A percentile compares a stretch with the other conserved stretches of the same genome.
Evolutionary conservation across 2,113 vertebrate genomes (phyloP).

Genomic region (Otus sunia): DNA sequence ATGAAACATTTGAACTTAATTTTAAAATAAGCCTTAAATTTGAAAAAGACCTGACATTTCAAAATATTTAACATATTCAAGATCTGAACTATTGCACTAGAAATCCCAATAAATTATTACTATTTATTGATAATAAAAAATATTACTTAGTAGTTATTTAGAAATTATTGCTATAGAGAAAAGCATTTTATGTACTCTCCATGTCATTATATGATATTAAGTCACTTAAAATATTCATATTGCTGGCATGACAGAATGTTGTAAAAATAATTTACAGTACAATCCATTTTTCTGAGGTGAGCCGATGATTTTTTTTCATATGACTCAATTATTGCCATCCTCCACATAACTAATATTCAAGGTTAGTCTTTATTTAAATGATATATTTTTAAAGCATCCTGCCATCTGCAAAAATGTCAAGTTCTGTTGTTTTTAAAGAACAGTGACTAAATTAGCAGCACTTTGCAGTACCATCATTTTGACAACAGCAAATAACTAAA

Average conservation of each 20-base stretch:
- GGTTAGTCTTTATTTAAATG: constrained; percentile 52
- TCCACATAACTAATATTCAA: constrained; percentile 51
- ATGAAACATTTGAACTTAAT: not conserved
- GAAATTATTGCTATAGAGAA: not conserved
- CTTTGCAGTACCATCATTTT: constrained; percentile 1
- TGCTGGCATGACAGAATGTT: not conserved
- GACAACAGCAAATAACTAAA: constrained; percentile 24
- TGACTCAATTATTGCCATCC: constrained; percentile 49
- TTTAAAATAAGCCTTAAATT: not conserved
- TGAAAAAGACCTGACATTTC: not conserved
- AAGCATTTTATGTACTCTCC: constrained; percentile 1
- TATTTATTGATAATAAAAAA: not conserved
- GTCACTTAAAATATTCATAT: not conserved
- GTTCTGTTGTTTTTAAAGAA: constrained; percentile 65
- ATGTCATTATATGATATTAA: not conserved
- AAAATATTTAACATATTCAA: constrained; percentile 10
- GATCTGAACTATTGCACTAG: not conserved
- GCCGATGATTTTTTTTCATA: not conserved
- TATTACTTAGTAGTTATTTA: not conserved
- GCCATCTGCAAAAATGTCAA: constrained; percentile 68
- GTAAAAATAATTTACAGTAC: constrained; percentile 35
- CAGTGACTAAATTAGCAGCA: constrained; percentile 53
- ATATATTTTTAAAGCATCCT: constrained; percentile 47
- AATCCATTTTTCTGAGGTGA: constrained; percentile 14
- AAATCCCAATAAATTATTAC: not conserved